Conservation (phyloP, 2,797 vertebrate species). For the Aselliscus stoliczkanus region DNA sequence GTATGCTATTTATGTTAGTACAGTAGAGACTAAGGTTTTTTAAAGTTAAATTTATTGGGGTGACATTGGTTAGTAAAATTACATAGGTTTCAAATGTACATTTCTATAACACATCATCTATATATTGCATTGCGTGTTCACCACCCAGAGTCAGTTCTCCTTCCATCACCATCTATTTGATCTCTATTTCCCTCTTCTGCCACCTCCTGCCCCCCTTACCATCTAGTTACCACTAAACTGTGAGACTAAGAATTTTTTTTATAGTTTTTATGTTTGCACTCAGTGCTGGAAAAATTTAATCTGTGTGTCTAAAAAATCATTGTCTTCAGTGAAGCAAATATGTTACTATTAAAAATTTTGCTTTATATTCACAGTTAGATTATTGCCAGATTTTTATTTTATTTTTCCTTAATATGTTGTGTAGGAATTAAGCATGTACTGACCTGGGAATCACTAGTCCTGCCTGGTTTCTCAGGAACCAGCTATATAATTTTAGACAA, state of each 20-base stretch:
- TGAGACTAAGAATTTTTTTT: neutral
- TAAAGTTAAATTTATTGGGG: neutral
- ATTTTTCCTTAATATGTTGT: neutral
- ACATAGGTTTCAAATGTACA: too few relatives aligned
- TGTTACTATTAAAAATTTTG: neutral
- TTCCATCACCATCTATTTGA: too few relatives aligned
- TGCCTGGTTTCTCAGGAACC: neutral
- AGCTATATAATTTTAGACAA: neutral
- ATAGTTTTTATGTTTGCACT: neutral
- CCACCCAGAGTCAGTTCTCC: too few relatives aligned
- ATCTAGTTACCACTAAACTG: too few relatives aligned
- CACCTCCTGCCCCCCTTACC: too few relatives aligned
- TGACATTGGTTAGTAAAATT: too few relatives aligned
- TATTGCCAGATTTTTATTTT: neutral
- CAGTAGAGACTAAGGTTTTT: neutral
- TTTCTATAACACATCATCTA: too few relatives aligned
- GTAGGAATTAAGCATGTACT: neutral
- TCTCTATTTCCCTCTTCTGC: too few relatives aligned
- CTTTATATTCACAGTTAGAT: neutral
- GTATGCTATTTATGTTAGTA: conserved; percentile 1
- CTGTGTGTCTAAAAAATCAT: neutral
- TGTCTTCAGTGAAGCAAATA: neutral
- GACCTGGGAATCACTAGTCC: neutral
- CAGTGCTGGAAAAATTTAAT: neutral
- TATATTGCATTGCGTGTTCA: too few relatives aligned